These are phyloP conservation scores for Apus apus DNA, from an alignment of 2,113 vertebrate genomes.

Conservation along the genomic window DNA sequence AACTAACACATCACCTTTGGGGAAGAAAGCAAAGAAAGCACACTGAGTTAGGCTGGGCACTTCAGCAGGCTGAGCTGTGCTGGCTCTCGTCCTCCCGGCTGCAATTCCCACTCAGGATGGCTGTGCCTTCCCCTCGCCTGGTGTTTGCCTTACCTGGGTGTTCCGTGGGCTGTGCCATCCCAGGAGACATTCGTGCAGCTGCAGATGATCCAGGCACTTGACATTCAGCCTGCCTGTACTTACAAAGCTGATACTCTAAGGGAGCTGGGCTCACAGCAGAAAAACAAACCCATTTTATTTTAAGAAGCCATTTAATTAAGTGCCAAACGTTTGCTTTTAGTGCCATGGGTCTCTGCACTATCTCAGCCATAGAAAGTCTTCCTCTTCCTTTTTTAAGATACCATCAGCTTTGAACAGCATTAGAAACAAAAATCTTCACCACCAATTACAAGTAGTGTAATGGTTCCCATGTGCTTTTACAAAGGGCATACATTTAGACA, in stretches of 20 bases:
- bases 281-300: neutral
- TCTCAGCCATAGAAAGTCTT: neutral
- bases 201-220: neutral
- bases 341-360: neutral
- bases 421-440: neutral
- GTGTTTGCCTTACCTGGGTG: neutral
- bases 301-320: neutral
- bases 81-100: accelerated
- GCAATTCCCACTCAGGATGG: accelerated
- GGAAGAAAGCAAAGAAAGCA: neutral
- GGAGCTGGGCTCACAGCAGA: neutral
- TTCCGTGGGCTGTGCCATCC: accelerated
- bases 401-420: neutral
- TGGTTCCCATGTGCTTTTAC: neutral
- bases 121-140: accelerated
- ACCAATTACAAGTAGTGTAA: neutral
- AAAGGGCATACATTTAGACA: neutral
- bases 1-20: slow-evolving; percentile 88
- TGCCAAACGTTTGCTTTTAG: neutral
- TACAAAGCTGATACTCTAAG: neutral
- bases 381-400: too few species aligned
- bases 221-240: neutral
- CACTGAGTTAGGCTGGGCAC: accelerated
- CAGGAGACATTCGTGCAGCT: neutral
- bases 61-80: accelerated